Base-by-base conservation (phyloP, 2,797 vertebrate genomes). In the Gymnothorax reevesii region DNA sequence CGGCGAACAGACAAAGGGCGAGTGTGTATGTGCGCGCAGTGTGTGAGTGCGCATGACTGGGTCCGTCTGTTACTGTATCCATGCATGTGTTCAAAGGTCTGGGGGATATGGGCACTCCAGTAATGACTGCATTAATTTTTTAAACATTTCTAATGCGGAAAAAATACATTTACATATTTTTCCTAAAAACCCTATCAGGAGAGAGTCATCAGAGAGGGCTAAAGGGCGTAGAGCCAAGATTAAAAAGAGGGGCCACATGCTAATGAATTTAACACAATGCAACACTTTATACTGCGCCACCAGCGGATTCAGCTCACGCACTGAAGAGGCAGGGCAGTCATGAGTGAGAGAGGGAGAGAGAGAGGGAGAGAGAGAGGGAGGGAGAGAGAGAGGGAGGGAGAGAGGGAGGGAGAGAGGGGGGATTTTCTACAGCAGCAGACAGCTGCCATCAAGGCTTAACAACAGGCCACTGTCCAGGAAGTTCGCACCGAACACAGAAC, bases 391-490 rank as follows among this genome's bases (percentile, higher is more conserved):
- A 10, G 42, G 6, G n/a, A n/a, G n/a, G n/a, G n/a, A n/a, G n/a
- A n/a, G n/a, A n/a, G 0, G 49, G n/a, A 54, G 4, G 52, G 49
- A 42, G 17, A 54, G 49, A n/a, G 13, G 17, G 13, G 22, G 42
- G 7, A 25, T 7, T 17, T 15, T 17, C 71, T 27, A 12, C 13
- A 73, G 71, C 71, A 33, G 71, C 66, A 73, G 71, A 17, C 71
- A 4, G 71, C 71, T 73, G 71, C 73, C 77, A n/a, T 80, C 77
- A n/a, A 55, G 20, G 3, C 77, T 54, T 42, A 54, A 54, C 77
- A 80, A 54, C 77, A 42, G 77, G 52, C 77, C 77, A 22, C 77
- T 55, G 77, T 55, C 77, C 77, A 80, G 77, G 77, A 54, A 80
- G 77, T 54, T 17, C 17, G 49, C 77, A 42, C 33, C 25, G 54